Evolutionary conservation across 2,888 invertebrate species (phyloP).

Genomic region (Scaptomyza cyrtandrae): DNA sequence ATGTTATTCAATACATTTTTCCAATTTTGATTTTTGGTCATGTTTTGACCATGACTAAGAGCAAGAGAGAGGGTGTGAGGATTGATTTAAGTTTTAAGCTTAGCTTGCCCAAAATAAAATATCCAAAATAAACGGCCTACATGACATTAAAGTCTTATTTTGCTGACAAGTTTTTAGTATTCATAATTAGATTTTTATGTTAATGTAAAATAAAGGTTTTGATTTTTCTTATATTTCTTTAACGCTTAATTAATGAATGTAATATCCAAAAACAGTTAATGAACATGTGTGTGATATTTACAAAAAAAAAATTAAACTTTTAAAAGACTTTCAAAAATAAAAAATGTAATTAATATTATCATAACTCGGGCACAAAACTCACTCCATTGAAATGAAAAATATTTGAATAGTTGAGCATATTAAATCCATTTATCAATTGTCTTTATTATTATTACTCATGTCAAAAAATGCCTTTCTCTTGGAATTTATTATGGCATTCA

Average conservation of each 20-base stretch:
- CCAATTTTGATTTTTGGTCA: conserved; percentile 3
- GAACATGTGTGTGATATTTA: no score
- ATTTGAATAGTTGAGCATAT: conserved; percentile 8
- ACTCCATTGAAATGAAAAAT: background rate
- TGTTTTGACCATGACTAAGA: conserved; percentile 17
- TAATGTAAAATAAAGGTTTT: background rate
- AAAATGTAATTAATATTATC: background rate
- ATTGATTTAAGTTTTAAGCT: conserved; percentile 6
- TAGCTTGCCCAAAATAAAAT: background rate
- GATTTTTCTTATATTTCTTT: background rate
- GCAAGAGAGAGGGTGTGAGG: background rate
- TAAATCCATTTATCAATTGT: conserved; percentile 37
- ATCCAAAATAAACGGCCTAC: conserved; percentile 9
- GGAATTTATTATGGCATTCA: conserved; percentile 30
- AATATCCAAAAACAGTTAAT: no score
- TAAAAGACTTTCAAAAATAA: background rate
- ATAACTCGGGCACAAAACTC: background rate
- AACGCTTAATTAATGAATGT: no score
- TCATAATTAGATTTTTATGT: background rate
- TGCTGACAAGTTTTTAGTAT: background rate
- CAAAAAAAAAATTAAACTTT: no score
- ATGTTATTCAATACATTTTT: conserved; percentile 22
- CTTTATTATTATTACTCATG: conserved; percentile 39
- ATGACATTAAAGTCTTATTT: conserved; percentile 1
- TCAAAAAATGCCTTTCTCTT: conserved; percentile 44